These are phyloP conservation scores for Hyperoplus lanceolatus DNA, from an alignment of 2,797 vertebrate genomes.

Conservation along the genomic window DNA sequence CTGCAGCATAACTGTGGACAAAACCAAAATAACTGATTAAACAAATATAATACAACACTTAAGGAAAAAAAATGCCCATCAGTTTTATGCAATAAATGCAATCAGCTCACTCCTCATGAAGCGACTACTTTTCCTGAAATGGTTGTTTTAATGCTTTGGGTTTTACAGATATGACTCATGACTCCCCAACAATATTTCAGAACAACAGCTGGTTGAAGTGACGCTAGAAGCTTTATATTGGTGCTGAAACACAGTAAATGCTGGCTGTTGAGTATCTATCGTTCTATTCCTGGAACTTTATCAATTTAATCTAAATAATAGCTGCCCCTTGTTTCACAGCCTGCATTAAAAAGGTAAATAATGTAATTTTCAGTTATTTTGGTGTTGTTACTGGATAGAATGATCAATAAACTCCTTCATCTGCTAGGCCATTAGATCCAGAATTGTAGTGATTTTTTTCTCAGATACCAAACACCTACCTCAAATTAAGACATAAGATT, in stretches of 20 bases:
- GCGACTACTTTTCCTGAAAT: neutral
- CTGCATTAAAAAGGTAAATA: constrained; percentile 13
- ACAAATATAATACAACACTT: constrained; percentile 3
- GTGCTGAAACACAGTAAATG: constrained; percentile 19
- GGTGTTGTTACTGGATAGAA: neutral
- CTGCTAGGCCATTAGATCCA: neutral
- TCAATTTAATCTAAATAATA: neutral
- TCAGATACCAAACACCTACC: neutral
- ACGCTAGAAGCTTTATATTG: constrained; percentile 19
- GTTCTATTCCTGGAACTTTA: neutral
- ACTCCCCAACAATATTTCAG: constrained; percentile 4
- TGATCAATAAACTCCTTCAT: constrained; percentile 12
- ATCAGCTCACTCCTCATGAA: neutral
- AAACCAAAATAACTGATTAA: constrained; percentile 40
- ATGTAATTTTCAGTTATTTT: neutral
- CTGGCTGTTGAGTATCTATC: neutral
- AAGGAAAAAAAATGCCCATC: neutral
- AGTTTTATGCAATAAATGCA: neutral
- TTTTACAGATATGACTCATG: constrained; percentile 4
- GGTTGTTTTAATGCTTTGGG: neutral
- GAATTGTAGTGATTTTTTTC: neutral
- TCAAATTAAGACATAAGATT: neutral
- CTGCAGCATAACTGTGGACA: constrained; percentile 94
- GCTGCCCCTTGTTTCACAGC: neutral
- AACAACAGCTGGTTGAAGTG: neutral